These are phyloP conservation scores for Ammospiza caudacuta DNA, from an alignment of 2,113 vertebrate species.

Conservation along the genomic window DNA sequence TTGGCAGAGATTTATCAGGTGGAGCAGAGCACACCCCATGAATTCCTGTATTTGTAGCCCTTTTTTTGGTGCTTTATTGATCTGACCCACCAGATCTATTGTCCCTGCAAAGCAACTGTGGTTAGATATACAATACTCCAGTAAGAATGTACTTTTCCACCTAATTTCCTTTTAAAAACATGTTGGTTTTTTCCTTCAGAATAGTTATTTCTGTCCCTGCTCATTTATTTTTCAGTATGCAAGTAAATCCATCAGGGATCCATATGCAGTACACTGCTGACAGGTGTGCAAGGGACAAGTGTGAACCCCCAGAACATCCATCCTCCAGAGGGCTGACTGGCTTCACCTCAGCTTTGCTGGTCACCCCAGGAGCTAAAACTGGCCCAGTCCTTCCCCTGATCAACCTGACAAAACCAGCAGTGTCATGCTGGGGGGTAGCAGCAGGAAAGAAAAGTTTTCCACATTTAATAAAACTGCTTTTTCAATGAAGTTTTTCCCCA, in stretches of 20 bases:
- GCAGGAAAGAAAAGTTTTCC: not conserved
- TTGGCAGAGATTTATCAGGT: not conserved
- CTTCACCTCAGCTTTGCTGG: not conserved
- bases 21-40: not conserved
- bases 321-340: too few relatives aligned
- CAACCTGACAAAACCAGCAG: not conserved
- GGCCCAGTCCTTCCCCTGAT: not conserved
- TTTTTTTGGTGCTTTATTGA: not conserved
- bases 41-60: not conserved
- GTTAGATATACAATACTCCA: not conserved
- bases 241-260: not conserved
- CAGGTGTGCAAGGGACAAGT: rapidly evolving
- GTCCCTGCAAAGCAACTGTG: not conserved
- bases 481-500: not conserved
- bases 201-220: not conserved
- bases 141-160: not conserved
- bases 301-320: not conserved
- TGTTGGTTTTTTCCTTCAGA: rapidly evolving
- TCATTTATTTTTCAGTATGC: not conserved
- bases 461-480: not conserved
- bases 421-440: not conserved
- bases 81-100: not conserved
- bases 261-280: not conserved
- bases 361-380: not conserved
- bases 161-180: not conserved